Conservation (phyloP, 2,888 invertebrate genomes). For the Nezara viridula region DNA sequence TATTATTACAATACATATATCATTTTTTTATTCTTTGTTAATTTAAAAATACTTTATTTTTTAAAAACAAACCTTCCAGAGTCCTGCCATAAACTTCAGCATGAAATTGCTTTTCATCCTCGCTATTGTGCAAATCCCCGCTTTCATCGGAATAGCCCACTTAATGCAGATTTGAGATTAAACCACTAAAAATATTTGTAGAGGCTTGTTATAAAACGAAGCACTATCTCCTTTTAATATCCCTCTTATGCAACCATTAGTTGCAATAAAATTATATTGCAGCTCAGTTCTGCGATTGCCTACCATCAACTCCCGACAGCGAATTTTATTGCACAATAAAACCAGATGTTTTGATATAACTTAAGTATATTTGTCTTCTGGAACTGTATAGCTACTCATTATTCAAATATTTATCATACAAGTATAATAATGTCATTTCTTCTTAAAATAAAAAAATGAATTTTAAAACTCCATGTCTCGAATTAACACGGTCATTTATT, state of each 20-base stretch:
- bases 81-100: neutral
- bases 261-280: neutral
- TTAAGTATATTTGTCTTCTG: neutral
- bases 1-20: too few relatives aligned
- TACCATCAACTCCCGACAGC: neutral
- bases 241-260: neutral
- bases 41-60: neutral
- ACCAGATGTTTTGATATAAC: neutral
- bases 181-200: neutral
- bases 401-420: neutral
- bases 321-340: constrained; percentile 1
- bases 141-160: neutral
- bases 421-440: too few relatives aligned
- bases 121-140: neutral
- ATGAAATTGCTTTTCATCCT: neutral
- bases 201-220: neutral
- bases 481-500: too few relatives aligned
- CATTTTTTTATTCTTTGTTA: too few relatives aligned
- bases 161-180: neutral
- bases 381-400: neutral
- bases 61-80: neutral
- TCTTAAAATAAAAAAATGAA: too few relatives aligned
- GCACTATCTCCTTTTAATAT: neutral
- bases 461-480: too few relatives aligned
- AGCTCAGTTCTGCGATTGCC: neutral